Evolutionary conservation across 2,797 vertebrate genomes (phyloP).

Genomic region (Eulemur albifrons): DNA sequence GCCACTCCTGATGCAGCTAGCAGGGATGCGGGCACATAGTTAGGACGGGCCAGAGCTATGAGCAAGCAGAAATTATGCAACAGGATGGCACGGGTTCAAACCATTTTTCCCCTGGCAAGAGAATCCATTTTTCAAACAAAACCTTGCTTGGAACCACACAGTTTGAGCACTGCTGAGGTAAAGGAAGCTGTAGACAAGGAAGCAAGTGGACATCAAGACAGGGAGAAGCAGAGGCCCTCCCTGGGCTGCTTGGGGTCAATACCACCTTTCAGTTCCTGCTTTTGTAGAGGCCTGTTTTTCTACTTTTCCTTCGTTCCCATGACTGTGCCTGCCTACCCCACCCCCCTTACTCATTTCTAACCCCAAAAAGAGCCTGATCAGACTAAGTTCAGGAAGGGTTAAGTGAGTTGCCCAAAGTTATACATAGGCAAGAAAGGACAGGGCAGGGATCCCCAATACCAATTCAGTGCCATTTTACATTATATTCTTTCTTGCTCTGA

Average conservation of each 20-base stretch:
- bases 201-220: neutral
- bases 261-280: neutral
- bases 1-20: neutral
- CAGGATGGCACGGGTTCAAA: neutral
- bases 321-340: neutral
- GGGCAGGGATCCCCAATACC: neutral
- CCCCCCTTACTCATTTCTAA: neutral
- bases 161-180: neutral
- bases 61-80: constrained; percentile 25
- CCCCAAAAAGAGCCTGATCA: neutral
- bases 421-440: neutral
- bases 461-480: neutral
- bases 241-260: neutral
- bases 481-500: neutral
- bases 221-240: neutral
- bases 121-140: constrained; percentile 7
- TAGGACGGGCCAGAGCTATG: neutral
- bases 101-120: neutral
- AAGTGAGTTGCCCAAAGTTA: neutral
- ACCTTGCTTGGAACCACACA: neutral
- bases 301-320: neutral
- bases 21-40: neutral
- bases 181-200: neutral
- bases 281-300: neutral
- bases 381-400: neutral